Base-by-base conservation (phyloP, 2,888 invertebrate species). In the Boloria selene region DNA sequence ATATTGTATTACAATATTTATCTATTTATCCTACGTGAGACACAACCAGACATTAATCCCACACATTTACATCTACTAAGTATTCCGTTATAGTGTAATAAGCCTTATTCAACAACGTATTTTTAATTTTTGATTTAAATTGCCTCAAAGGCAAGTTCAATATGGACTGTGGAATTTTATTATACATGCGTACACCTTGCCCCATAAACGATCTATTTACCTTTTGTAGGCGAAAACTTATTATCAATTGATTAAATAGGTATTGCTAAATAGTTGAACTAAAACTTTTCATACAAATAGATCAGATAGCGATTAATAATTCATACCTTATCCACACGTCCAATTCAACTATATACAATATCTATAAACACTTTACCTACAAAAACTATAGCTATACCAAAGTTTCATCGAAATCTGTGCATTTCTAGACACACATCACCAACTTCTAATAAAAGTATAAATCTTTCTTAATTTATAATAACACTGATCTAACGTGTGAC, bases 391-490 rank as follows among this genome's bases (percentile, higher is more conserved):
- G 17, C 10, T 17, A 2, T 50, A 38, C 14, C 47, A 59, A 50
- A 50, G 59, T 59, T 49, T 6, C 31, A 59, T 50, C 14, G 50
- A 38, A 59, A 59, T 7, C 47, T 16, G 50, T 50, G 50, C 50
- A 31, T 59, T 26, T 17, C 49, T 47, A 31, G 31, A n/a, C 7
- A 49, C 38, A 59, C 59, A 59, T 59, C 18, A 49, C 59, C 17
- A 38, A 17, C 31, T 2, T 18, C 50, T 59, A 50, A 59, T 59
- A 59, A 50, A 49, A 59, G 38, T 59, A 50, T 49, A 6, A 49
- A 16, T 18, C 17, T 38, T 38, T 18, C 50, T 50, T 31, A 17
- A 49, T 59, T 50, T n/a, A 56, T 56, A 26, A 45, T 45, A 22
- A 38, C 47, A 49, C 16, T 49, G 16, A 49, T 49, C 4, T 5